phyloP scores from a whole-genome alignment of 23 tunicate species.

The Oikopleura vanhoeffeni region DNA sequence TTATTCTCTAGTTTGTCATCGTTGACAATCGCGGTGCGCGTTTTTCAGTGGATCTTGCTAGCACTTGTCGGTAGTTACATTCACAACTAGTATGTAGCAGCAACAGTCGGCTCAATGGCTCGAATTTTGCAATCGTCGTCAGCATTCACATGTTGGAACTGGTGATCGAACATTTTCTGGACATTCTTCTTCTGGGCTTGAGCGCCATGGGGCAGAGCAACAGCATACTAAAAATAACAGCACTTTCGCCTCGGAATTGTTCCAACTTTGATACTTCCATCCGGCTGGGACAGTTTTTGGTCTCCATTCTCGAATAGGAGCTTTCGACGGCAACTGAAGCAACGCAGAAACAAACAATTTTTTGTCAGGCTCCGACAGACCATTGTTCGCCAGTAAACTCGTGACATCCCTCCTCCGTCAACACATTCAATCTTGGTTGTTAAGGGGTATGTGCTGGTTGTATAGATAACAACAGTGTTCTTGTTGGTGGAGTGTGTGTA shows the following conservation, averaged over 20 bases:
- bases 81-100: constrained; percentile 30
- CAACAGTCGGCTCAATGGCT: constrained; percentile 22
- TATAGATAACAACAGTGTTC: background rate
- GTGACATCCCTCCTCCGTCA: background rate
- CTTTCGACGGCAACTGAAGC: background rate
- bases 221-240: too few relatives aligned
- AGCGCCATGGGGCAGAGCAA: background rate
- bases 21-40: constrained; percentile 29
- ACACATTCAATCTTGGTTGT: background rate
- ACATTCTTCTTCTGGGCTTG: background rate
- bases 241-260: background rate
- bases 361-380: background rate
- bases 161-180: too few relatives aligned
- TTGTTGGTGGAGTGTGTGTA: background rate
- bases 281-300: background rate
- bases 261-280: background rate
- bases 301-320: background rate
- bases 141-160: background rate
- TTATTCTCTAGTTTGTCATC: constrained; percentile 12
- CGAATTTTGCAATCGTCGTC: background rate
- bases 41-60: constrained; percentile 22
- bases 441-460: background rate
- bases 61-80: constrained; percentile 31
- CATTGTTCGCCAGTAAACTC: background rate
- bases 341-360: background rate